Conservation (phyloP, 2,888 invertebrate genomes). For the Margaritifera margaritifera region DNA sequence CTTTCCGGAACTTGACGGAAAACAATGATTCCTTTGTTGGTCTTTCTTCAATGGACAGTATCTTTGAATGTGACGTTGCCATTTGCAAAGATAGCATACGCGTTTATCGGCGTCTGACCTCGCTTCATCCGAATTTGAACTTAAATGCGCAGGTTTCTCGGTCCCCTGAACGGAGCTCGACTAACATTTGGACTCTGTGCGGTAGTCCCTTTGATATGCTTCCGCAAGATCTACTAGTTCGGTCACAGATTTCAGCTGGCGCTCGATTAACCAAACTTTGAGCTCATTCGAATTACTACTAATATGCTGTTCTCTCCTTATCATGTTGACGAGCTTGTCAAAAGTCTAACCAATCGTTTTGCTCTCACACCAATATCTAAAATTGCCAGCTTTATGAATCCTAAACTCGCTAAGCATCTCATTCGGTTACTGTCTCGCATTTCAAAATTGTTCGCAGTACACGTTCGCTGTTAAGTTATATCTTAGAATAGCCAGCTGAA, state of each 20-base stretch:
- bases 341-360: not conserved
- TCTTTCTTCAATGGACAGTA: no score
- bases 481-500: conserved; percentile 2
- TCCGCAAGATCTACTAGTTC: conserved; percentile 6
- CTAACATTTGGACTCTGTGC: no score
- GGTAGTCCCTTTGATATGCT: conserved; percentile 4
- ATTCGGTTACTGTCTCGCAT: not conserved
- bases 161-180: no score
- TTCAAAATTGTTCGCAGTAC: not conserved
- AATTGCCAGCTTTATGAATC: not conserved
- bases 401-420: not conserved
- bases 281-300: not conserved
- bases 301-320: conserved; percentile 1
- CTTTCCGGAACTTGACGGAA: no score
- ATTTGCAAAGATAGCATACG: no score
- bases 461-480: not conserved
- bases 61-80: no score
- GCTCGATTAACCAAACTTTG: conserved; percentile 1
- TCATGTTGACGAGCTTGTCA: conserved; percentile 1
- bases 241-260: conserved; percentile 2
- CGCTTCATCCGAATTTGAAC: no score
- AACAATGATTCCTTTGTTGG: no score
- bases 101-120: no score
- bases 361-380: conserved; percentile 1
- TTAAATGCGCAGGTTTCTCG: no score